These are phyloP conservation scores for Caenorhabditis imperialis DNA, from an alignment of 2,888 invertebrate species.

Conservation along the genomic window DNA sequence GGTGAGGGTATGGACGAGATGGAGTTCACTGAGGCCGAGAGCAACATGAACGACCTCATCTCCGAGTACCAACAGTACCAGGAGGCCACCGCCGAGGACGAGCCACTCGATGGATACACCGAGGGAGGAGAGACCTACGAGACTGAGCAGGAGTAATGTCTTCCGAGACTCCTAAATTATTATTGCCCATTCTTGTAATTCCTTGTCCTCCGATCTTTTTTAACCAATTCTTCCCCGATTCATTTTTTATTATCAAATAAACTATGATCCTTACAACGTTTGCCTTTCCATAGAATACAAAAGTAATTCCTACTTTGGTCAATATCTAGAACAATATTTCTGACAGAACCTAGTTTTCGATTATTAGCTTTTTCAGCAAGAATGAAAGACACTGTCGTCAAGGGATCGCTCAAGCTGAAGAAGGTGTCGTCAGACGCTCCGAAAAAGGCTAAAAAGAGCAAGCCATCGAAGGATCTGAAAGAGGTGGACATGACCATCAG, in stretches of 20 bases:
- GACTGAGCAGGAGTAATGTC: slow-evolving; percentile 41
- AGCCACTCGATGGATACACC: slow-evolving; percentile 40
- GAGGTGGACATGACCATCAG: slow-evolving; percentile 61
- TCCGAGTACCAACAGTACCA: slow-evolving; percentile 95
- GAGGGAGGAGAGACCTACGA: slow-evolving; percentile 55
- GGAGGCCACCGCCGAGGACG: slow-evolving; percentile 79
- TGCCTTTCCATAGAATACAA: background rate
- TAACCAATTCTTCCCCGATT: slow-evolving; percentile 10
- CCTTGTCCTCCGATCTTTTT: slow-evolving; percentile 33
- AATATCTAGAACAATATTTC: slow-evolving; percentile 3
- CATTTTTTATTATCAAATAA: slow-evolving; percentile 27
- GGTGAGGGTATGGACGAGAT: slow-evolving; percentile 97
- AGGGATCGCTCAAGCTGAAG: slow-evolving; percentile 69
- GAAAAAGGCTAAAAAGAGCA: slow-evolving; percentile 62
- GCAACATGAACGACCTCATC: slow-evolving; percentile 87
- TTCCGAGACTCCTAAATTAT: slow-evolving; percentile 11
- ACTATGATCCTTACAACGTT: slow-evolving; percentile 14
- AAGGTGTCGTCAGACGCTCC: slow-evolving; percentile 52
- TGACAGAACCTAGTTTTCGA: background rate
- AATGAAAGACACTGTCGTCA: slow-evolving; percentile 61
- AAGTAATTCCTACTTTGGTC: background rate
- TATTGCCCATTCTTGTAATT: slow-evolving; percentile 18
- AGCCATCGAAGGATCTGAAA: slow-evolving; percentile 59
- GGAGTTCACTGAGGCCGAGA: slow-evolving; percentile 96
- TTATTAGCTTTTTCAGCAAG: slow-evolving; percentile 5